Evolutionary conservation across 2,797 vertebrate species (phyloP), one percentile per base, ranked within the genome.

Genomic region (Borostomias antarcticus): DNA sequence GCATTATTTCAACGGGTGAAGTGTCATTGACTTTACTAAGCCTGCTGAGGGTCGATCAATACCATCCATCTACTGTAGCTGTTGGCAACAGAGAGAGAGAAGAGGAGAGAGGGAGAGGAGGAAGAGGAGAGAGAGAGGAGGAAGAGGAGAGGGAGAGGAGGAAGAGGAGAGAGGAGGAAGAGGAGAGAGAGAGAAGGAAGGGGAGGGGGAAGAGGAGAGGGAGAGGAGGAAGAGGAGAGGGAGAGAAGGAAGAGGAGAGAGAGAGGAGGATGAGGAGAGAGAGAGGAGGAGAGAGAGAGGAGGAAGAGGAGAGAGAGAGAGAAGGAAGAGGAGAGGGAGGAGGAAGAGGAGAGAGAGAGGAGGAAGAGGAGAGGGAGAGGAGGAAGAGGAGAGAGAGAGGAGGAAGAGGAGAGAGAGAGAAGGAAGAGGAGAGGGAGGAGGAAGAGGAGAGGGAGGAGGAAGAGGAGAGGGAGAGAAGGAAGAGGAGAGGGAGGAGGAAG

Each of bases 21-120:
- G 80, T 71, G 68, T 75, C 73, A 65, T 68, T 81, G 53, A 48
- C 65, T 72, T 64, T 67, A 28, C 62, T 32, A 60, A 69, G 62
- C 78, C 78, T 75, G 72, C 67, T 70, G 73, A 81, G 72, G 33
- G 58, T 57, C 0, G 59, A 78, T 47, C 73, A 72, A 76, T 72
- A 72, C 62, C 61, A 67, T 78, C 68, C 68, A 64, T 75, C 74
- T 61, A n/a, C n/a, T n/a, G n/a, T n/a, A 48, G 62, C 59, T 48
- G 40, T 8, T 29, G 21, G 69, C 54, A 11, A 48, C 62, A 2
- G 5, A 76, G 26, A 53, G 10, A 62, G 28, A 63, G 26, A 63
- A 52, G n/a, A 45, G 19, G 40, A 40, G 1, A 13, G 33, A 33
- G 58, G 1, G 23, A 74, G 51, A 62, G n/a, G 3, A 15, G 1